phyloP scores from a whole-genome alignment of 2,888 invertebrate genomes.

The Mesochorus sp. region DNA sequence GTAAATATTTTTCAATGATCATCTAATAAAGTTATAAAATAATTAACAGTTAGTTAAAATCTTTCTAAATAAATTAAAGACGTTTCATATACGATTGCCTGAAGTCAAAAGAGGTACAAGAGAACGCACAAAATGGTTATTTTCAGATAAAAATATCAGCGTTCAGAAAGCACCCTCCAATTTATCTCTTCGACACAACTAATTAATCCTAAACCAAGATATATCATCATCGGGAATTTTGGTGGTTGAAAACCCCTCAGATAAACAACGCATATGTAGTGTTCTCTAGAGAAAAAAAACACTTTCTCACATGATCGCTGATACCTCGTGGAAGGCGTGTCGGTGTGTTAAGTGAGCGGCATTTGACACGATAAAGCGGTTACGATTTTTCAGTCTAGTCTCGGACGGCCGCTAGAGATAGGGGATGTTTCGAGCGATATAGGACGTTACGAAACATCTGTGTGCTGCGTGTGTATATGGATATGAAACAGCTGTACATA shows the following conservation, averaged over 20 bases:
- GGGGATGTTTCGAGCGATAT: slow-evolving; percentile 65
- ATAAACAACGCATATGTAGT: slow-evolving; percentile 15
- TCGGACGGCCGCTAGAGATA: slow-evolving; percentile 59
- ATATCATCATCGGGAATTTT: slow-evolving; percentile 20
- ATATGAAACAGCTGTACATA: slow-evolving; percentile 63
- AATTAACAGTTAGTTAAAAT: not conserved
- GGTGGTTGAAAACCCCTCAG: slow-evolving; percentile 30
- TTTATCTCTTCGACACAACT: slow-evolving; percentile 41
- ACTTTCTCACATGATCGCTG: slow-evolving; percentile 20
- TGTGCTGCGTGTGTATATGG: slow-evolving; percentile 57
- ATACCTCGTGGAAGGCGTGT: slow-evolving; percentile 35
- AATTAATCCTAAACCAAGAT: slow-evolving; percentile 60
- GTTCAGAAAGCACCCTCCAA: slow-evolving; percentile 11
- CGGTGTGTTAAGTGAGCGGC: slow-evolving; percentile 49
- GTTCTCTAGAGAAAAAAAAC: slow-evolving; percentile 43
- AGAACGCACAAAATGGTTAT: not conserved
- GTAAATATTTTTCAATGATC: not conserved
- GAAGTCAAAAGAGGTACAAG: not conserved
- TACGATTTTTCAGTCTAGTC: slow-evolving; percentile 72
- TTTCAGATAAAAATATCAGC: slow-evolving; percentile 13
- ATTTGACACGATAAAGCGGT: slow-evolving; percentile 68
- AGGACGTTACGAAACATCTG: slow-evolving; percentile 42
- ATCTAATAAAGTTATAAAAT: not conserved
- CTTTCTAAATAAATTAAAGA: not conserved
- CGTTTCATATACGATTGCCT: not conserved